Evolutionary conservation across 2,113 vertebrate species (phyloP).

Genomic region (Trinectes maculatus): DNA sequence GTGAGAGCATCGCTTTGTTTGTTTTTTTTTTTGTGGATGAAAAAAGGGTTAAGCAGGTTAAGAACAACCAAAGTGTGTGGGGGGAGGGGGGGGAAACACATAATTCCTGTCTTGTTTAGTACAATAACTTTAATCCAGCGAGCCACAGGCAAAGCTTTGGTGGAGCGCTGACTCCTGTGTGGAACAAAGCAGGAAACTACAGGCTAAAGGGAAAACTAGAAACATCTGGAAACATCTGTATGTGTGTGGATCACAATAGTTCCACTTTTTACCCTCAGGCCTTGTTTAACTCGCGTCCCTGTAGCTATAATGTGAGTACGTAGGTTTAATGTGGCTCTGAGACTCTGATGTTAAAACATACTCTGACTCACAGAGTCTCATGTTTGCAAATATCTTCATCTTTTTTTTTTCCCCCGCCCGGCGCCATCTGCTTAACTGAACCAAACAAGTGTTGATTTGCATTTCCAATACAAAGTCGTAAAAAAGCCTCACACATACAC

Average conservation of each 20-base stretch:
- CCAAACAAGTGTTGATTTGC: slow-evolving; percentile 58
- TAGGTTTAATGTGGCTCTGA: no score
- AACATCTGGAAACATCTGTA: slow-evolving; percentile 42
- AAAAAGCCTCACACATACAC: slow-evolving; percentile 16
- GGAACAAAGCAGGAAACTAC: neutral
- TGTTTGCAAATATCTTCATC: slow-evolving; percentile 18
- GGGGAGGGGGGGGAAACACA: no score
- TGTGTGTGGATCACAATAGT: slow-evolving; percentile 18
- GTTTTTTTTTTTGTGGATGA: no score
- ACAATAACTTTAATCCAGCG: slow-evolving; percentile 46
- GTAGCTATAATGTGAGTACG: no score
- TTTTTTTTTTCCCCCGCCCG: neutral
- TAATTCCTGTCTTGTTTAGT: slow-evolving; percentile 29
- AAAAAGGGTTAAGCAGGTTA: no score
- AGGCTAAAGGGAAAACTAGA: slow-evolving; percentile 4
- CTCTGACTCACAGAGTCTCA: slow-evolving; percentile 13
- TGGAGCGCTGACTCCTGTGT: slow-evolving; percentile 14
- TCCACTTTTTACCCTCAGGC: no score
- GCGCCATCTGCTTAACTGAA: slow-evolving; percentile 60
- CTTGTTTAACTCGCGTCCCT: no score
- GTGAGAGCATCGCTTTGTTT: neutral
- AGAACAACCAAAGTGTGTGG: neutral
- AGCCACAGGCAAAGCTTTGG: slow-evolving; percentile 42
- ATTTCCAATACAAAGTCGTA: slow-evolving; percentile 54
- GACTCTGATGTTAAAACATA: no score